Conservation (phyloP, 2,888 invertebrate species). For the Pecten maximus region DNA sequence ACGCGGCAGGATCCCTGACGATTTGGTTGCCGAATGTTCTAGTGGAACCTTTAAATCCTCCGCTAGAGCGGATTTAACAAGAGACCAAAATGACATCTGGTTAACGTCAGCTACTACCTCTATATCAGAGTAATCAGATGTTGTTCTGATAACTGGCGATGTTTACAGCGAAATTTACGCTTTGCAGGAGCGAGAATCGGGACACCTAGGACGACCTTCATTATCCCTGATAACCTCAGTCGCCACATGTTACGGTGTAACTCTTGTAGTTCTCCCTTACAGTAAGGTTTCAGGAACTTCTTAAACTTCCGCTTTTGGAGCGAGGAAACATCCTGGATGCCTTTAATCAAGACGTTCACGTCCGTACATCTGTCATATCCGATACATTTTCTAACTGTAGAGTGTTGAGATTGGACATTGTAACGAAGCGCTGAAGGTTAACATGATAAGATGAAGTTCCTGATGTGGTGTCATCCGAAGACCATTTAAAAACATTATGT, state of each 20-base stretch:
- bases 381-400: too few relatives aligned
- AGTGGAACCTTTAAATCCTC: neutral
- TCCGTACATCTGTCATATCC: too few relatives aligned
- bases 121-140: neutral
- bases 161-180: neutral
- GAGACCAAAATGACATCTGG: neutral
- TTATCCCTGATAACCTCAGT: neutral
- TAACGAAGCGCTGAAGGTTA: too few relatives aligned
- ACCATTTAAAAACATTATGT: too few relatives aligned
- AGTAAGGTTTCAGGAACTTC: neutral
- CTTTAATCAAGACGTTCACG: too few relatives aligned
- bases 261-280: neutral
- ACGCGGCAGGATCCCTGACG: neutral
- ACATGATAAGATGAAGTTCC: too few relatives aligned
- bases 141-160: neutral
- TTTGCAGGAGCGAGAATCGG: neutral
- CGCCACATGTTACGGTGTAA: neutral
- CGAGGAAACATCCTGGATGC: too few relatives aligned
- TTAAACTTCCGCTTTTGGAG: neutral
- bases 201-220: neutral
- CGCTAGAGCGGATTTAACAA: too few relatives aligned
- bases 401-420: too few relatives aligned
- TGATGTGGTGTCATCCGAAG: too few relatives aligned
- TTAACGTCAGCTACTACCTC: neutral
- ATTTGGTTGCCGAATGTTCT: neutral